Conservation (phyloP, 2,797 vertebrate genomes). For the Amazona ochrocephala region DNA sequence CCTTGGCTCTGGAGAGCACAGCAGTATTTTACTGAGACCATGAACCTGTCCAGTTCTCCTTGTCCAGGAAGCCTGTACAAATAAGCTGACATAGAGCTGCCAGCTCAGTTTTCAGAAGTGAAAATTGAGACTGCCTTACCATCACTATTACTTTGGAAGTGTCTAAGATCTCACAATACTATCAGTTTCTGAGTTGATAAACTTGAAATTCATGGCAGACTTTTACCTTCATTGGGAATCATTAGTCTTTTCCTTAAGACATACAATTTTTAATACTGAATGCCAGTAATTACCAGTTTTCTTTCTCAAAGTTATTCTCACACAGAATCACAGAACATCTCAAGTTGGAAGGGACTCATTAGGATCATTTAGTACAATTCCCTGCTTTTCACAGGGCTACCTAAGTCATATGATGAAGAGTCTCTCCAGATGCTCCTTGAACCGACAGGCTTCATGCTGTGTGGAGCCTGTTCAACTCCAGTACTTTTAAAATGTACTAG, state of each 20-base stretch:
- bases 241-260: background rate
- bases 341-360: background rate
- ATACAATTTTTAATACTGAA: background rate
- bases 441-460: background rate
- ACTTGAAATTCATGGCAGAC: background rate
- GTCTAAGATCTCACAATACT: background rate
- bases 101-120: background rate
- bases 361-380: background rate
- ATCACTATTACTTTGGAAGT: background rate
- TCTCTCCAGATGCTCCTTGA: background rate
- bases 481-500: background rate
- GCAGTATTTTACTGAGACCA: conserved; percentile 3
- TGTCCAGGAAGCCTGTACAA: background rate
- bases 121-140: background rate
- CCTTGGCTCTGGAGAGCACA: background rate
- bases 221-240: background rate
- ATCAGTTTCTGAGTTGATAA: background rate
- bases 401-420: background rate
- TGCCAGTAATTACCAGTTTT: background rate
- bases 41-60: background rate
- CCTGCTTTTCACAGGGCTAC: background rate
- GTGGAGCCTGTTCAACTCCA: background rate
- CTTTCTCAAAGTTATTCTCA: background rate
- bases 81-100: background rate
- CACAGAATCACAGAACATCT: background rate